Conservation (phyloP, 1,140 invertebrate genomes). For the Rhagoletis pomonella region DNA sequence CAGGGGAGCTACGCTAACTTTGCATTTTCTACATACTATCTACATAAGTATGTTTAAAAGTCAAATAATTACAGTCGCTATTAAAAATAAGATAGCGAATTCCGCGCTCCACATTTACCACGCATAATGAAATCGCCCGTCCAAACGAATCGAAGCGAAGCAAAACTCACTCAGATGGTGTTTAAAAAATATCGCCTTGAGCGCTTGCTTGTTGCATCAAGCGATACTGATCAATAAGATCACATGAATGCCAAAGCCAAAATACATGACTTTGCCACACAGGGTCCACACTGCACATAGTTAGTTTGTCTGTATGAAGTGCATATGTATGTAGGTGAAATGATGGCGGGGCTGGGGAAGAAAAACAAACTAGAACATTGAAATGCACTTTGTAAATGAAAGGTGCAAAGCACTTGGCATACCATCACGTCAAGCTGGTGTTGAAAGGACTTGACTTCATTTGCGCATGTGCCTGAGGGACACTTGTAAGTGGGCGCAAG, state of each 20-base stretch:
- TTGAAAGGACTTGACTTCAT: conserved; percentile 45
- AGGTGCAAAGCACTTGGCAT: not conserved
- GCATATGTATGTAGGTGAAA: too few relatives aligned
- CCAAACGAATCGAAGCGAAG: too few relatives aligned
- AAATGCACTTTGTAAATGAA: conserved; percentile 41
- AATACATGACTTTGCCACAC: not conserved
- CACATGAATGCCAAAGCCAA: not conserved
- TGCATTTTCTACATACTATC: not conserved
- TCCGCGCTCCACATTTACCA: too few relatives aligned
- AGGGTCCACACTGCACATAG: not conserved
- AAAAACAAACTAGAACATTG: conserved; percentile 43
- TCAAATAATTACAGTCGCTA: not conserved
- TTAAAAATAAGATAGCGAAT: too few relatives aligned
- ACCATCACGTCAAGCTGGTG: conserved; percentile 16
- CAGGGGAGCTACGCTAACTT: too few relatives aligned
- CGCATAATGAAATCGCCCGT: too few relatives aligned
- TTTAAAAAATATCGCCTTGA: not conserved
- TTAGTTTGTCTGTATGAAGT: not conserved
- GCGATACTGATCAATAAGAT: conserved; percentile 17
- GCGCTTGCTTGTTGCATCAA: not conserved
- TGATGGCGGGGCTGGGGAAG: not conserved
- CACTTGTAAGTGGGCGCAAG: not conserved
- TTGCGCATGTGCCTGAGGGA: not conserved
- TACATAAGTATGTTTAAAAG: not conserved
- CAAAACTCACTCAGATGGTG: not conserved